These are phyloP conservation scores for Myripristis jacobus DNA, from an alignment of 2,797 vertebrate species.

Conservation along the genomic window DNA sequence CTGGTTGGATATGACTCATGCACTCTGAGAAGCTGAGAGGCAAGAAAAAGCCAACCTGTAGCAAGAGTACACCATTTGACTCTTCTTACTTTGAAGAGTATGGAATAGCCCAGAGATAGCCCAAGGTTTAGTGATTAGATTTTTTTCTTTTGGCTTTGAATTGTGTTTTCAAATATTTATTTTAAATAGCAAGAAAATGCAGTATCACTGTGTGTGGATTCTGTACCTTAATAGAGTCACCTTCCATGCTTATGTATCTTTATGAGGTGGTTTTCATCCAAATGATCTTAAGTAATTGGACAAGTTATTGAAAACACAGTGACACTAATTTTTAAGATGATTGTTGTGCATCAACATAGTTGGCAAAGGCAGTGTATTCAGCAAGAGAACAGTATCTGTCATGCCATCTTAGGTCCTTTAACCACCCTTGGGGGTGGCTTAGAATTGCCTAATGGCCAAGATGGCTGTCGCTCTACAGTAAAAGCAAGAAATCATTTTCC, in stretches of 20 bases:
- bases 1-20: not conserved
- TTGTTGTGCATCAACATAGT: slow-evolving; percentile 12
- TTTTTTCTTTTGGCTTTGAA: too few relatives aligned
- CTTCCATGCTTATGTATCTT: slow-evolving; percentile 2
- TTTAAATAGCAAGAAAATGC: not conserved
- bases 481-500: slow-evolving; percentile 38
- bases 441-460: slow-evolving; percentile 20
- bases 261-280: slow-evolving; percentile 6
- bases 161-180: too few relatives aligned
- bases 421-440: not conserved
- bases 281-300: slow-evolving; percentile 8
- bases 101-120: too few relatives aligned
- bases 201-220: not conserved
- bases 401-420: slow-evolving; percentile 12
- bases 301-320: not conserved
- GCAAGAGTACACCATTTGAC: too few relatives aligned
- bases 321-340: slow-evolving; percentile 2
- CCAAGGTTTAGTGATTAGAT: too few relatives aligned
- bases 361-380: slow-evolving; percentile 1
- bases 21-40: too few relatives aligned
- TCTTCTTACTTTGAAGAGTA: too few relatives aligned
- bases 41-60: too few relatives aligned
- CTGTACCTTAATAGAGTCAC: not conserved
- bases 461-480: slow-evolving; percentile 15
- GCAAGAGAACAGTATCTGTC: slow-evolving; percentile 6